Conservation (phyloP, 1,140 invertebrate genomes). For the Drosophila erecta region DNA sequence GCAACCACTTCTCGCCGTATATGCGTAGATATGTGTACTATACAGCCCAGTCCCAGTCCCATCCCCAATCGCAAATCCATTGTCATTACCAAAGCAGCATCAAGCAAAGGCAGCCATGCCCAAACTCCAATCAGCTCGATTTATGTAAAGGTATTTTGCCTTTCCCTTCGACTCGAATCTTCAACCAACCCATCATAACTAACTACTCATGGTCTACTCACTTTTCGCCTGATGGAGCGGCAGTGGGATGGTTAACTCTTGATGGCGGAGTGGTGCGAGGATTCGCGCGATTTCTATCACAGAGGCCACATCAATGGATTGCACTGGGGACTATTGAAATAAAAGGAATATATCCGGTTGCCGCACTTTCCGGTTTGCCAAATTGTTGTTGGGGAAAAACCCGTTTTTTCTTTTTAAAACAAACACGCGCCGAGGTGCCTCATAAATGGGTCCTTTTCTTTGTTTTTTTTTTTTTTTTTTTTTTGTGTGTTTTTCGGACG, state of each 20-base stretch:
- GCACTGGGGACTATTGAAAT: not conserved
- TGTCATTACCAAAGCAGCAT: slow-evolving; percentile 7
- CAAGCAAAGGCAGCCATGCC: not conserved
- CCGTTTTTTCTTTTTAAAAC: not conserved
- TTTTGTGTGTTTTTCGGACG: not conserved
- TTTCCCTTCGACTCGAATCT: not conserved
- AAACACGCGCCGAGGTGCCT: slow-evolving; percentile 28
- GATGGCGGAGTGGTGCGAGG: not conserved
- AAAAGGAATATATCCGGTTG: not conserved
- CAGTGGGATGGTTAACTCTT: not conserved
- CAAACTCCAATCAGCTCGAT: not conserved
- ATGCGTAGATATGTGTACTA: slow-evolving; percentile 9
- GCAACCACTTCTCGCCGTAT: slow-evolving; percentile 2
- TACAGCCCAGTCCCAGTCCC: not conserved
- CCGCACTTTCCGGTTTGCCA: not conserved
- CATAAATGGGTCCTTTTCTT: not conserved
- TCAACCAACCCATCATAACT: too few species aligned
- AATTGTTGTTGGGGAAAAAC: not conserved
- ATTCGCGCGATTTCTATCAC: slow-evolving; percentile 39
- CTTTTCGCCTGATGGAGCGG: slow-evolving; percentile 10
- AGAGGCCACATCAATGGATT: slow-evolving; percentile 34
- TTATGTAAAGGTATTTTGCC: slow-evolving; percentile 4
- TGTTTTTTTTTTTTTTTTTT: not conserved
- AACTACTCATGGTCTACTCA: slow-evolving; percentile 11
- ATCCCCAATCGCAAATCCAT: slow-evolving; percentile 3